Percentiles rank a stretch among this genome's conserved stretches.
Conservation (phyloP, 2,113 vertebrate genomes). For the Origma solitaria region DNA sequence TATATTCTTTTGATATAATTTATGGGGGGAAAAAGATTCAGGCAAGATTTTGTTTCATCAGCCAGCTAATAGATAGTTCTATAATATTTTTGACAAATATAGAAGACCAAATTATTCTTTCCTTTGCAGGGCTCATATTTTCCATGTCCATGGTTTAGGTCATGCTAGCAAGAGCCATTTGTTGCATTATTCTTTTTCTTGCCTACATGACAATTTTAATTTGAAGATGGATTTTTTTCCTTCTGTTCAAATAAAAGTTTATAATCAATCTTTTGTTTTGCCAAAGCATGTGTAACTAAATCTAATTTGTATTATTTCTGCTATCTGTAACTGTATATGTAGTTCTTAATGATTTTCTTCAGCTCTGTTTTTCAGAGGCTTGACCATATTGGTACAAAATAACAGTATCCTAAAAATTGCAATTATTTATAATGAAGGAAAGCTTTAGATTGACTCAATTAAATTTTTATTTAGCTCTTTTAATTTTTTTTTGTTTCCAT, state of each 20-base stretch:
- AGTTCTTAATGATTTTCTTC: not conserved
- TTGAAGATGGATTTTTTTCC: slow-evolving; percentile 27
- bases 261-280: slow-evolving; percentile 35
- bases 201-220: slow-evolving; percentile 37
- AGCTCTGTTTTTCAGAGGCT: not conserved
- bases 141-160: not conserved
- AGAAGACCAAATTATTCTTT: not conserved
- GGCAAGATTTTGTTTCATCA: not conserved
- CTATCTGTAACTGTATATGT: not conserved
- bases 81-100: not conserved
- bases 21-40: not conserved
- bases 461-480: not conserved
- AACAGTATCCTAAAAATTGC: not conserved
- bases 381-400: not conserved
- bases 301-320: not conserved
- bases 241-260: slow-evolving; percentile 44
- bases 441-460: not conserved
- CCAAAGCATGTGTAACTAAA: slow-evolving; percentile 18
- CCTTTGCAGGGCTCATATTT: not conserved
- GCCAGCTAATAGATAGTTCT: not conserved
- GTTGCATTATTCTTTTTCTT: not conserved
- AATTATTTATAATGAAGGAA: not conserved
- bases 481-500: not conserved
- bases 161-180: not conserved
- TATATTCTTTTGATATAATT: not conserved